These are phyloP conservation scores for Epizoanthus stellaris DNA, from an alignment of 92 coral and sea anemone species.

Conservation along the genomic window DNA sequence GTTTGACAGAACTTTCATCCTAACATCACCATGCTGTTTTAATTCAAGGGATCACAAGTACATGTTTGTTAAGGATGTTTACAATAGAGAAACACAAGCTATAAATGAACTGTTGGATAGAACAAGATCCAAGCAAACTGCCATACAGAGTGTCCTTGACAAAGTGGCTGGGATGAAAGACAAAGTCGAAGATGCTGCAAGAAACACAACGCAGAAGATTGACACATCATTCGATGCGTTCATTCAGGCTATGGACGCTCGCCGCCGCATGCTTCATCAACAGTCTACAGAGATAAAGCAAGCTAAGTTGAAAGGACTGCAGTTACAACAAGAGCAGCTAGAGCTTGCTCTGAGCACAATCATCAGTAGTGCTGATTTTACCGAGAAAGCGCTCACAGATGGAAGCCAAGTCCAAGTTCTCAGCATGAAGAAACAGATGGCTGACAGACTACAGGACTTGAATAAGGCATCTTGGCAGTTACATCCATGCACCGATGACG, in stretches of 20 bases:
- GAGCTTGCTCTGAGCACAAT: constrained; percentile 50
- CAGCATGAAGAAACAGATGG: constrained; percentile 54
- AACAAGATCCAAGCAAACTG: constrained; percentile 30
- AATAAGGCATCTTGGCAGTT: constrained; percentile 37
- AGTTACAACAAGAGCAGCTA: constrained; percentile 50
- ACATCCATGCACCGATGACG: constrained; percentile 46
- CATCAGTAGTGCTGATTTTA: constrained; percentile 59
- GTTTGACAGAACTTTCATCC: background rate
- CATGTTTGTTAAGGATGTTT: constrained; percentile 58
- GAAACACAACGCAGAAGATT: constrained; percentile 21
- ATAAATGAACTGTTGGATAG: constrained; percentile 32
- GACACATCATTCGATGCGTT: constrained; percentile 17
- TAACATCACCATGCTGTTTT: background rate
- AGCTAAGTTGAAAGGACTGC: constrained; percentile 48
- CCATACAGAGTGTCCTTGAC: constrained; percentile 32
- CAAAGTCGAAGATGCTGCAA: constrained; percentile 18
- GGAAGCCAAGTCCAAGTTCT: constrained; percentile 62
- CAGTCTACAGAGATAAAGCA: constrained; percentile 10
- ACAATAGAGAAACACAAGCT: constrained; percentile 29
- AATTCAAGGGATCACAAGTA: constrained; percentile 47
- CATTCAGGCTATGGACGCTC: constrained; percentile 23
- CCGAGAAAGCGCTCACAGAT: constrained; percentile 55
- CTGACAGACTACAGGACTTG: constrained; percentile 45
- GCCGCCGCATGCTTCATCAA: constrained; percentile 10
- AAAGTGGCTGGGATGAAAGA: constrained; percentile 36